phyloP scores from a whole-genome alignment of 2,113 vertebrate genomes.

The Noturus placidus region DNA sequence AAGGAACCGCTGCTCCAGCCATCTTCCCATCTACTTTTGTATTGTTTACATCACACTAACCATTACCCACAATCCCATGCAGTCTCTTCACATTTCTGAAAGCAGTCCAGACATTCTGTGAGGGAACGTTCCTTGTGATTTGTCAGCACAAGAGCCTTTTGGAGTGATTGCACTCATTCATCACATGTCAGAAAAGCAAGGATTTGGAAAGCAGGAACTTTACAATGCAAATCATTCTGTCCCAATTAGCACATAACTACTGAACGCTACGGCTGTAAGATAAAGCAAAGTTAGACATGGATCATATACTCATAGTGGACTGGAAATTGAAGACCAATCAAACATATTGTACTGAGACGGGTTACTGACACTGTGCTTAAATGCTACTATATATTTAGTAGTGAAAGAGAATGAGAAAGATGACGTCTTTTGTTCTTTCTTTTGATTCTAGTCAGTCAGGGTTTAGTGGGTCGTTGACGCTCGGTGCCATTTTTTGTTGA shows the following conservation, averaged over 20 bases:
- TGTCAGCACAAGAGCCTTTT: background rate
- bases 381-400: background rate
- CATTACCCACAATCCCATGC: background rate
- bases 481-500: background rate
- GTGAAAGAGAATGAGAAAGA: background rate
- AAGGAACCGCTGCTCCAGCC: background rate
- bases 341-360: background rate
- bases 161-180: constrained; percentile 5
- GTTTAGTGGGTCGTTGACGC: background rate
- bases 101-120: background rate
- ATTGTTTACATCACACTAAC: background rate
- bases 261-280: background rate
- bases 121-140: background rate
- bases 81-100: background rate
- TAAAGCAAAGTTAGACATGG: background rate
- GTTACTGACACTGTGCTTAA: background rate
- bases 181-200: background rate
- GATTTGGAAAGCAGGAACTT: background rate
- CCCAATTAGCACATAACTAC: background rate
- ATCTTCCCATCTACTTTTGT: background rate
- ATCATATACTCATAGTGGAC: background rate
- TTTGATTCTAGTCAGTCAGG: background rate
- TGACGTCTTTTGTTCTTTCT: background rate
- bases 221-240: background rate
- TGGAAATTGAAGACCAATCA: background rate